phyloP scores from a whole-genome alignment of 2,113 vertebrate species.

The Poeciliopsis retropinna region DNA sequence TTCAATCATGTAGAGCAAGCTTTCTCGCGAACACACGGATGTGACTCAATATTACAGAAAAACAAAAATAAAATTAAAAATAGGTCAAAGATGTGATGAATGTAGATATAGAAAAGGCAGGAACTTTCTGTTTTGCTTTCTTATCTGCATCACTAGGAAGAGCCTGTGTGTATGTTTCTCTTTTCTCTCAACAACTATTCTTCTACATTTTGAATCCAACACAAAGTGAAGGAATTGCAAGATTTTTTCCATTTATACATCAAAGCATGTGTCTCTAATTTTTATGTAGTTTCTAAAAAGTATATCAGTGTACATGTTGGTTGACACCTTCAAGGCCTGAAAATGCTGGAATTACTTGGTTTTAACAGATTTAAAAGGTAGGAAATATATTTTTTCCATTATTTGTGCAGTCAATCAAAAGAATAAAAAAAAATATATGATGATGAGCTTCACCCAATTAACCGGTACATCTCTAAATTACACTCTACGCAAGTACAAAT shows the following conservation, averaged over 20 bases:
- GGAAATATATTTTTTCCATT: neutral
- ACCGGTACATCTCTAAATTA: neutral
- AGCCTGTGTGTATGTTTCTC: neutral
- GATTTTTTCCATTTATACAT: neutral
- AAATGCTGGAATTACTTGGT: neutral
- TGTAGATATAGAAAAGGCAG: neutral
- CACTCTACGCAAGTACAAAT: neutral
- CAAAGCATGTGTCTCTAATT: neutral
- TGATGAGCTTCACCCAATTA: neutral
- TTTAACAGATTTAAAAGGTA: neutral
- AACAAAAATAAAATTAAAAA: slow-evolving; percentile 9
- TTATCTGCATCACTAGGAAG: neutral
- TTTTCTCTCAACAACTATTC: neutral
- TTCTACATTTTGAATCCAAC: no score
- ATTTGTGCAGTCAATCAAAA: neutral
- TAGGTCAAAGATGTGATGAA: slow-evolving; percentile 10
- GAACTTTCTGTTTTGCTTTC: slow-evolving; percentile 18
- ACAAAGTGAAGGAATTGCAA: neutral
- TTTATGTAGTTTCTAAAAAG: no score
- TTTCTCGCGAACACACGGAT: slow-evolving; percentile 26
- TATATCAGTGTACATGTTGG: neutral
- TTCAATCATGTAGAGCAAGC: slow-evolving; percentile 11
- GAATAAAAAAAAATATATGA: neutral
- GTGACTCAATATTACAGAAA: slow-evolving; percentile 16
- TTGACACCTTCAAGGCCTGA: neutral